These are phyloP conservation scores for Aurelia coerulea DNA, from an alignment of 30 jellyfish, hydroid and myxozoan species.

Conservation along the genomic window DNA sequence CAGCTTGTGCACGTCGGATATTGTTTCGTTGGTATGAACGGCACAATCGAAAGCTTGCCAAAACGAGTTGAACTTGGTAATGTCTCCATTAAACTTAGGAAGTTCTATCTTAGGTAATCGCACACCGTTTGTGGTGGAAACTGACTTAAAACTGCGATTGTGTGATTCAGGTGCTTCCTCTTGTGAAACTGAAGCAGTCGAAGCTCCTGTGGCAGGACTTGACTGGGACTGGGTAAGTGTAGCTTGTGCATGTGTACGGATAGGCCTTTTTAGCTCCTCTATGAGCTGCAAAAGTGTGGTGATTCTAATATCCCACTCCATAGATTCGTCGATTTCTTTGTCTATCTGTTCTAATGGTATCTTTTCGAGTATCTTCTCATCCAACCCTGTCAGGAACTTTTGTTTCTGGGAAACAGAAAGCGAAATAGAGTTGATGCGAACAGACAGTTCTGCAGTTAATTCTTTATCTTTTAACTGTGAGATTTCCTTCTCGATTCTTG, in stretches of 20 bases:
- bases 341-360: neutral
- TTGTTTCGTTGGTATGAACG: conserved; percentile 40
- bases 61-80: neutral
- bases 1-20: conserved; percentile 45
- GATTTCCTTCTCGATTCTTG: conserved; percentile 11
- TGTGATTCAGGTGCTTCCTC: too few species aligned
- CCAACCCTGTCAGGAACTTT: neutral
- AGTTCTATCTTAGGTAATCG: neutral
- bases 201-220: conserved; percentile 2
- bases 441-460: neutral
- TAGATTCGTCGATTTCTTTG: conserved; percentile 16
- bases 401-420: neutral
- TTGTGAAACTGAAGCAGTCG: neutral
- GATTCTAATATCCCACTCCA: neutral
- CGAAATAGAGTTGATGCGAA: neutral
- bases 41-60: conserved; percentile 42
- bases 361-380: conserved; percentile 20
- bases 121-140: neutral
- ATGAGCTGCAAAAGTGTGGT: neutral
- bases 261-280: neutral
- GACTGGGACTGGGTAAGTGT: neutral
- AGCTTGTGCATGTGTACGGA: neutral
- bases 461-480: neutral
- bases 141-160: neutral
- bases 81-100: conserved; percentile 2